Evolutionary conservation across 2,113 vertebrate genomes (phyloP).

Genomic region (Semicossyphus pulcher): DNA sequence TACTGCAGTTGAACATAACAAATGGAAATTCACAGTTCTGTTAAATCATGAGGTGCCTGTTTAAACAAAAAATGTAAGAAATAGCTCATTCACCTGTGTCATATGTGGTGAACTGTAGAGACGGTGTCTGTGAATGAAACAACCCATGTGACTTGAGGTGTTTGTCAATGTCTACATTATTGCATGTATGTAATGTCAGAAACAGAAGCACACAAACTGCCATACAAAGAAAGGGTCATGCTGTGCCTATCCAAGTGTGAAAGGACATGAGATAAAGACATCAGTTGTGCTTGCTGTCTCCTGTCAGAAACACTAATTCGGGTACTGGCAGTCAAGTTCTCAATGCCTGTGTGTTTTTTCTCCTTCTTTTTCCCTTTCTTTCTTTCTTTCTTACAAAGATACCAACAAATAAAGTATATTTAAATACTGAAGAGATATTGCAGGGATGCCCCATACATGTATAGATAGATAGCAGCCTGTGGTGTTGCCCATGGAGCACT

Average conservation of each 20-base stretch:
- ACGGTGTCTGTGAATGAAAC: background rate
- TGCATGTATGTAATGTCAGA: constrained; percentile 60
- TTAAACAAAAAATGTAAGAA: background rate
- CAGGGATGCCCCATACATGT: background rate
- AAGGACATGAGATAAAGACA: constrained; percentile 50
- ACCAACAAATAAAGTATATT: background rate
- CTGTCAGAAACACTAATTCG: constrained; percentile 68
- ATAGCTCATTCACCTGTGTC: background rate
- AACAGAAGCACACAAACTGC: constrained; percentile 57
- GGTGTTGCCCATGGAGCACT: background rate
- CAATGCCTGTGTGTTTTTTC: background rate
- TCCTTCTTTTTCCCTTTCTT: background rate
- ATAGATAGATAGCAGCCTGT: background rate
- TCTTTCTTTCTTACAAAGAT: background rate
- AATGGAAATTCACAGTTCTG: background rate
- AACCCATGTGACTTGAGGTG: constrained; percentile 20
- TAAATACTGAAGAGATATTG: background rate
- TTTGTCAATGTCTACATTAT: constrained; percentile 14
- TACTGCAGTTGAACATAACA: background rate
- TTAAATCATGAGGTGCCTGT: background rate
- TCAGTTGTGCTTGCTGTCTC: constrained; percentile 22
- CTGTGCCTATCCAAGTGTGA: constrained; percentile 62
- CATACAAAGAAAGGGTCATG: constrained; percentile 40
- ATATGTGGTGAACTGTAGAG: constrained; percentile 2
- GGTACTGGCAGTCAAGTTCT: constrained; percentile 15